Base-by-base conservation (phyloP, 2,113 vertebrate species). In the Hydrolagus affinis region DNA sequence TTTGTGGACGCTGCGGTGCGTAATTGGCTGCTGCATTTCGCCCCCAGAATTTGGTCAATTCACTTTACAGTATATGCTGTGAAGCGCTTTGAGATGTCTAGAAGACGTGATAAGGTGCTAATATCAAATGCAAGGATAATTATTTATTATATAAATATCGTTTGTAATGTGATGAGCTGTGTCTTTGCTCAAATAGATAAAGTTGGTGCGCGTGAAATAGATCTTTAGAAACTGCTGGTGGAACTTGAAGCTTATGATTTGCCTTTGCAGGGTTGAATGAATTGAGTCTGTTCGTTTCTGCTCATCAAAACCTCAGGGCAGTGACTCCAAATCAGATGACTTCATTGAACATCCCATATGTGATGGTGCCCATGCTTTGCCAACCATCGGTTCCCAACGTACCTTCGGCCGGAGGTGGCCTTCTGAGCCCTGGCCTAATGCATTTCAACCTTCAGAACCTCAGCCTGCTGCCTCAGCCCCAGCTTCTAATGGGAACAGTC, bases 361-460 rank as follows among this genome's bases (percentile, higher is more conserved):
- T 98, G 32, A 86, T 98, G 88, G 71, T 98, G 56, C 95, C 95
- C 8, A 86, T 96, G 12, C n/a, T 97, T 86, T 95, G 91, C 25
- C 93, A 93, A 70, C 88, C 92, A 0, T 56, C 93, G 0, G 7
- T 92, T 86, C 76, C 89, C 0, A 69, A 87, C 87, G 75, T 85
- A 76, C 4, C 89, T 85, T 25, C 92, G 44, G 21, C 88, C 88
- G 88, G 91, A 4, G 85, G 89, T n/a, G 70, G 90, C 0, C 89
- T 94, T 23, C 76, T 89, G 30, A 89, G 89, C 83, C 3, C 85
- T 1, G 66, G 87, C 85, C 86, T 91, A 1, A 8, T 94, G 86
- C 94, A 90, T 90, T 94, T 95, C 62, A 89, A 88, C 15, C 0
- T 95, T 86, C 90, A 14, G 11, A 15, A 60, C 59, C 14, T 96